phyloP scores from a whole-genome alignment of 2,797 vertebrate genomes.

The Chiloscyllium punctatum region DNA sequence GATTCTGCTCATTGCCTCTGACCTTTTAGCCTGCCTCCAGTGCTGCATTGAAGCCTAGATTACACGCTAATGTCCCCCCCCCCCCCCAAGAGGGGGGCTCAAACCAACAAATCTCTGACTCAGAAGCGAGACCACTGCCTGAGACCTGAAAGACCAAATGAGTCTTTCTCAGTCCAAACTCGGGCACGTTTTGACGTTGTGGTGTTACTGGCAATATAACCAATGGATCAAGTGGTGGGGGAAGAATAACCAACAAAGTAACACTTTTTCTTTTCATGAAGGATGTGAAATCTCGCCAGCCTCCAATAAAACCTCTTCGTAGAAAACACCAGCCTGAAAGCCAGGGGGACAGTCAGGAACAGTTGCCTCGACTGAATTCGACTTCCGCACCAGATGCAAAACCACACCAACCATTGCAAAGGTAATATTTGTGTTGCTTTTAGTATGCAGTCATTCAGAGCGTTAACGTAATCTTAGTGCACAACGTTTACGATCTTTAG shows the following conservation, averaged over 20 bases:
- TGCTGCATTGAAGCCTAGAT: not conserved
- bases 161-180: not conserved
- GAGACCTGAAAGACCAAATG: not conserved
- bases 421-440: slow-evolving; percentile 56
- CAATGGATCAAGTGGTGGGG: not conserved
- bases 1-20: not conserved
- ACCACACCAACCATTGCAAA: slow-evolving; percentile 64
- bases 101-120: not conserved
- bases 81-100: not conserved
- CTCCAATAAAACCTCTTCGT: slow-evolving; percentile 79
- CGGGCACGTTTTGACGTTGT: not conserved
- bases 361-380: slow-evolving; percentile 51
- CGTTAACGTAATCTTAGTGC: not conserved
- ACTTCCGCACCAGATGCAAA: slow-evolving; percentile 57
- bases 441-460: not conserved
- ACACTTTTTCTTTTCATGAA: slow-evolving; percentile 47
- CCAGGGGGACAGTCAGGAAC: slow-evolving; percentile 64
- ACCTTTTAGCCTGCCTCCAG: not conserved
- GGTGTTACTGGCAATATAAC: not conserved
- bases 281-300: slow-evolving; percentile 65
- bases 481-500: not conserved
- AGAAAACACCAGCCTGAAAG: slow-evolving; percentile 75
- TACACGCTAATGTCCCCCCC: not conserved
- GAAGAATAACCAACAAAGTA: not conserved
- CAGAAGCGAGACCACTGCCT: not conserved